A percentile compares a stretch with the other conserved stretches of the same genome.
These are phyloP conservation scores for Onthophagus sagittarius DNA, from an alignment of 2,888 invertebrate genomes.

Conservation along the genomic window DNA sequence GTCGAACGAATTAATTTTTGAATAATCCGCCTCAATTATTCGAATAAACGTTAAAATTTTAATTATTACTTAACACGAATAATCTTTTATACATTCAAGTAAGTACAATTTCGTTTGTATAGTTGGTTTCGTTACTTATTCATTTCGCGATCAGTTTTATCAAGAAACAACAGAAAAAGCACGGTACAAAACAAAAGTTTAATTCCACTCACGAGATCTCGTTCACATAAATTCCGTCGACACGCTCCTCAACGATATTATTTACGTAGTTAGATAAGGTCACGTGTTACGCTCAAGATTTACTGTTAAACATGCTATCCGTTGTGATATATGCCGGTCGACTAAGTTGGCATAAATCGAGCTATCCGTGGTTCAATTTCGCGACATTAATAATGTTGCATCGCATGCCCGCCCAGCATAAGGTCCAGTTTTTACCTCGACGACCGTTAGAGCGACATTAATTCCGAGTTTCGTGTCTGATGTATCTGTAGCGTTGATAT, in stretches of 20 bases:
- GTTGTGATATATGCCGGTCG: slow-evolving; percentile 2
- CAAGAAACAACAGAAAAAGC: background rate
- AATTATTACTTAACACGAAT: background rate
- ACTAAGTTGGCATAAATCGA: slow-evolving; percentile 4
- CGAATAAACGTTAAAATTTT: background rate
- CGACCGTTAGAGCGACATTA: slow-evolving; percentile 5
- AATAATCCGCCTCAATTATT: background rate
- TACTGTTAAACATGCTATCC: slow-evolving; percentile 14
- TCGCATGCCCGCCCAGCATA: slow-evolving; percentile 5
- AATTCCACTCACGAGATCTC: background rate
- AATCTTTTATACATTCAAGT: background rate
- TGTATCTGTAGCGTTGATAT: slow-evolving; percentile 7
- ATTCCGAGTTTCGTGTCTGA: slow-evolving; percentile 12
- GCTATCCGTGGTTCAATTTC: slow-evolving; percentile 5
- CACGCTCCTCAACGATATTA: slow-evolving; percentile 8
- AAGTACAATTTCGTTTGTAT: background rate
- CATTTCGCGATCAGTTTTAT: background rate
- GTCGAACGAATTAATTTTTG: background rate
- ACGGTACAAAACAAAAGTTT: background rate
- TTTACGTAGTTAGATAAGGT: slow-evolving; percentile 14
- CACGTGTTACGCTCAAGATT: slow-evolving; percentile 12
- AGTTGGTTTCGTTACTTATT: background rate
- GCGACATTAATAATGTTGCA: slow-evolving; percentile 13
- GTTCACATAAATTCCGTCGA: slow-evolving; percentile 11
- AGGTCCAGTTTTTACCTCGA: slow-evolving; percentile 1